Percentiles rank a stretch among this genome's conserved stretches.
phyloP scores from a whole-genome alignment of 2,888 invertebrate species.

The Electrophaes corylata region DNA sequence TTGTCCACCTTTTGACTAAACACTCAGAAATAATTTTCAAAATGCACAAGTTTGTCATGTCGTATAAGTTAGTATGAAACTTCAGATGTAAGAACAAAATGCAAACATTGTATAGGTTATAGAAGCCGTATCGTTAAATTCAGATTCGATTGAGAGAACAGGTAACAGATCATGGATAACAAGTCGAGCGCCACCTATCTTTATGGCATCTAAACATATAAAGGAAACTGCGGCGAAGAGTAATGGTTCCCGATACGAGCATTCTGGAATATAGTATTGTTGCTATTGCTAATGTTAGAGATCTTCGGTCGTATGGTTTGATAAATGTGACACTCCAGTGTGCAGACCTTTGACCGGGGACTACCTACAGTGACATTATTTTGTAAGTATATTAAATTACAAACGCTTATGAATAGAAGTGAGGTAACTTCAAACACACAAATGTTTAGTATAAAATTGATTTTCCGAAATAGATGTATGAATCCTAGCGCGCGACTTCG shows the following conservation, averaged over 20 bases:
- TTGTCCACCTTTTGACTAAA: no score
- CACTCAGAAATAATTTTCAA: no score
- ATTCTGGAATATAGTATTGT: slow-evolving; percentile 71
- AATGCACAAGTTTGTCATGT: no score
- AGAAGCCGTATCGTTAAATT: slow-evolving; percentile 59
- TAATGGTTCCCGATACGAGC: slow-evolving; percentile 75
- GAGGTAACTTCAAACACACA: background rate
- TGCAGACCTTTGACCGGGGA: slow-evolving; percentile 57
- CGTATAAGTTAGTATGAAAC: background rate
- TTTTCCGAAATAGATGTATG: background rate
- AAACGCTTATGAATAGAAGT: slow-evolving; percentile 2
- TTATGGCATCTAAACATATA: slow-evolving; percentile 76
- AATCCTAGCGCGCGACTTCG: no score
- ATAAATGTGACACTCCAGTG: slow-evolving; percentile 61
- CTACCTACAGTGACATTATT: slow-evolving; percentile 53
- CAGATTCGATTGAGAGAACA: slow-evolving; percentile 63
- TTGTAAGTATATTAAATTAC: slow-evolving; percentile 45
- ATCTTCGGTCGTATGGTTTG: slow-evolving; percentile 60
- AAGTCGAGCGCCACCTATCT: slow-evolving; percentile 67
- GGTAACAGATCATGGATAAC: slow-evolving; percentile 71
- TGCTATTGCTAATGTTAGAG: slow-evolving; percentile 62
- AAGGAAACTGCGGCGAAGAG: slow-evolving; percentile 73
- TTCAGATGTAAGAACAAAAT: slow-evolving; percentile 29
- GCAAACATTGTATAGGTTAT: slow-evolving; percentile 44
- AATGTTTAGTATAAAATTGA: background rate